Evolutionary conservation across 2,888 invertebrate genomes (phyloP).

Genomic region (Lepidochrysops patricia): DNA sequence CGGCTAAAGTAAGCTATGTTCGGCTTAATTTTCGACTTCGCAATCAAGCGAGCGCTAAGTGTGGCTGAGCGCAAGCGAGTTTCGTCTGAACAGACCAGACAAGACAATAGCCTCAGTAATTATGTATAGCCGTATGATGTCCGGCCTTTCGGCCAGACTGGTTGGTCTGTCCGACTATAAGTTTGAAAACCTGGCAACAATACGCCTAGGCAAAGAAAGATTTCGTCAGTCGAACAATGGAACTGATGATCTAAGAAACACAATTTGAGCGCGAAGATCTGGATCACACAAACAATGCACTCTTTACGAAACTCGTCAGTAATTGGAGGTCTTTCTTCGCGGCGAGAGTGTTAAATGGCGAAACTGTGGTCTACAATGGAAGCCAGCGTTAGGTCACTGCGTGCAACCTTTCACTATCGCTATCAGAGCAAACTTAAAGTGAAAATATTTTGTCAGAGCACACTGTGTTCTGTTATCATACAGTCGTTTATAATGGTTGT

Average conservation of each 20-base stretch:
- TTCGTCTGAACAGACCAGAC: too few relatives aligned
- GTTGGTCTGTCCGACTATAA: too few relatives aligned
- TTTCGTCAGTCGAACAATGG: conserved; percentile 32
- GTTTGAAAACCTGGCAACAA: neutral
- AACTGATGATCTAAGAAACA: conserved; percentile 35
- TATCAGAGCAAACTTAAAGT: too few relatives aligned
- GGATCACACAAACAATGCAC: conserved; percentile 63
- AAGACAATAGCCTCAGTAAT: too few relatives aligned
- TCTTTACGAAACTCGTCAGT: conserved; percentile 61
- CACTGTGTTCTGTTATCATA: neutral
- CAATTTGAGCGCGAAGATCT: conserved; percentile 46
- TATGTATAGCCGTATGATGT: too few relatives aligned
- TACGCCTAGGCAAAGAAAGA: conserved; percentile 1
- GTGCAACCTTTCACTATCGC: conserved; percentile 50
- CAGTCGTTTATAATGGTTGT: neutral
- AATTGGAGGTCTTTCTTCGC: conserved; percentile 54
- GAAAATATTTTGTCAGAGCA: too few relatives aligned
- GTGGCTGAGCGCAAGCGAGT: too few relatives aligned
- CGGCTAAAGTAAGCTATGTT: too few relatives aligned
- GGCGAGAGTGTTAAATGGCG: conserved; percentile 68
- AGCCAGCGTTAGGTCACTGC: conserved; percentile 52
- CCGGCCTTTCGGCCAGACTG: too few relatives aligned
- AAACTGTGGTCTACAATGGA: conserved; percentile 52
- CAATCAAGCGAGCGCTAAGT: too few relatives aligned
- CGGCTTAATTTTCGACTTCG: too few relatives aligned